Evolutionary conservation across 2,888 invertebrate species (phyloP), one percentile per base, ranked within the genome.

Genomic region (Tricholauxania praeusta): DNA sequence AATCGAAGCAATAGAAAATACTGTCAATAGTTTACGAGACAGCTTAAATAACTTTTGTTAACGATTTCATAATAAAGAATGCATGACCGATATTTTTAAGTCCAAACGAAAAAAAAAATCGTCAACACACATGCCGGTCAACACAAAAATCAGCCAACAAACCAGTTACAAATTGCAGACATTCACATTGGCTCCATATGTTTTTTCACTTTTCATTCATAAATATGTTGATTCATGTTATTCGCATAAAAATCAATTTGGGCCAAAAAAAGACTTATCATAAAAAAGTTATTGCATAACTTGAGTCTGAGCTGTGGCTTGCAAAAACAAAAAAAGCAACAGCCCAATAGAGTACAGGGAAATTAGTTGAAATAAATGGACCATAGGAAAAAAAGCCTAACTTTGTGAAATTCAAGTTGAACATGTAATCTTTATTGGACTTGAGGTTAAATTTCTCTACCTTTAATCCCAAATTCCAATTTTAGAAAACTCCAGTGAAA

Each of bases 171-270:
- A 57, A 57, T 57, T 6, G 12, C 55, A 22, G 28, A 55, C 15
- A 17, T n/a, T 12, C n/a, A 17, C 48, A 49, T 3, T 28, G 47
- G n/a, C 57, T 12, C 48, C 28, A 10, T 52, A 28, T 39, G n/a
- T 32, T 66, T 39, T n/a, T 39, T 39, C 60, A 39, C 22, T 57
- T 48, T 47, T 57, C 71, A 74, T 74, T 74, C 71, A 74, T 71
- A 68, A 74, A 74, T 67, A n/a, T 68, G 71, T 63, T 63, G 59
- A 74, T 74, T 74, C 74, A 74, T 71, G 57, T 57, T 47, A n/a
- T 22, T 19, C 28, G 39, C 52, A 52, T 15, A 39, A 39, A 28
- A 15, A 65, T 63, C 19, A 19, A n/a, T 19, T 17, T 19, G 28
- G 28, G 28, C 22, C 12, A 57, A 6, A 39, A 39, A 39, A 39